Evolutionary conservation across 2,113 vertebrate genomes (phyloP).

Genomic region (Protobothrops flavoviridis): DNA sequence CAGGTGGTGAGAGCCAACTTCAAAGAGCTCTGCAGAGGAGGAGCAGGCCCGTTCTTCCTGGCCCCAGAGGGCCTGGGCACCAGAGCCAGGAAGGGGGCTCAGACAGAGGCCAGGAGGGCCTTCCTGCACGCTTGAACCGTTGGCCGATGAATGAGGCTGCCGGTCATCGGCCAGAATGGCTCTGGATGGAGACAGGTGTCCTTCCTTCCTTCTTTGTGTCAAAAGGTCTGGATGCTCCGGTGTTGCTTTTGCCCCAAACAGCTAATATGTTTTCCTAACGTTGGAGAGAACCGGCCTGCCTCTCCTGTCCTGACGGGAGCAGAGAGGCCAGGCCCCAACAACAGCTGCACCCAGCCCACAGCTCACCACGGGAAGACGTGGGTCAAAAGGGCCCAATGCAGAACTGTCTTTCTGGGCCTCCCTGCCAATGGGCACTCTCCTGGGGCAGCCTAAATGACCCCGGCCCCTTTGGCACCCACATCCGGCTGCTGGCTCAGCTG

Average conservation of each 20-base stretch:
- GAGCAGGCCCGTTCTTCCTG: background rate
- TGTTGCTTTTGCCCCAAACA: background rate
- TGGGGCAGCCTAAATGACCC: background rate
- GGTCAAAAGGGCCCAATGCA: background rate
- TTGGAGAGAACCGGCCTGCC: background rate
- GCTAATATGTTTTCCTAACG: background rate
- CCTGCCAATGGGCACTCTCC: background rate
- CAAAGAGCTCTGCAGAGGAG: background rate
- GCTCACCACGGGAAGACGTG: background rate
- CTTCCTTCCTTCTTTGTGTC: too few species aligned
- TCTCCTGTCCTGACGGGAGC: background rate
- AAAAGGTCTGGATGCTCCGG: background rate
- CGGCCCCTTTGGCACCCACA: too few species aligned
- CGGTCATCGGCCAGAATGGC: too few species aligned
- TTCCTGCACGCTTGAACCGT: background rate
- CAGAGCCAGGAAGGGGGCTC: background rate
- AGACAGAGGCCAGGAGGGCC: background rate
- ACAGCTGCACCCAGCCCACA: background rate
- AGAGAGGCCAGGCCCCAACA: background rate
- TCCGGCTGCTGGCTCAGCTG: background rate
- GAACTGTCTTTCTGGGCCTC: background rate
- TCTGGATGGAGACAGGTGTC: too few species aligned
- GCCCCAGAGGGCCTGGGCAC: background rate
- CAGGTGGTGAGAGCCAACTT: background rate
- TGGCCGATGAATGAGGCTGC: too few species aligned